Conservation (phyloP, 1,140 invertebrate species). For the Olivierus martensii region DNA sequence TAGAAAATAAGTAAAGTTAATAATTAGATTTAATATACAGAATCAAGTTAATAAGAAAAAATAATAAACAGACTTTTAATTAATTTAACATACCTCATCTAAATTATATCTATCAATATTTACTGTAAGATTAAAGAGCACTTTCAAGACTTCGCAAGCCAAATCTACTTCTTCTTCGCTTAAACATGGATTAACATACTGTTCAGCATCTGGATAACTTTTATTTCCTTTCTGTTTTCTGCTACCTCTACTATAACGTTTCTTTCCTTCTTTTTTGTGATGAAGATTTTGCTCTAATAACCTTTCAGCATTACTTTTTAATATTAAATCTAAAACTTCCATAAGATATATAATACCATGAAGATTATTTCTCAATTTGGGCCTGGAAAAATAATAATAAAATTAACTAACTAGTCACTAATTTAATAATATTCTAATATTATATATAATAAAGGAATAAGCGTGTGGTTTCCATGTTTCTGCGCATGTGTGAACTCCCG, state of each 20-base stretch:
- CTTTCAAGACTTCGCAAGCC: conserved; percentile 70
- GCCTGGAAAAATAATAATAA: conserved; percentile 35
- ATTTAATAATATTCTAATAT: neutral
- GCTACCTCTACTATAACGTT: conserved; percentile 10
- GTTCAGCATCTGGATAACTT: neutral
- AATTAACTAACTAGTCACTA: neutral
- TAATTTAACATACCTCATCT: conserved; percentile 28
- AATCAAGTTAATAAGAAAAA: no score
- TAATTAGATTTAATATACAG: no score
- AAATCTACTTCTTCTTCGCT: conserved; percentile 51
- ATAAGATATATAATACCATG: conserved; percentile 67
- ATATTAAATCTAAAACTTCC: conserved; percentile 58
- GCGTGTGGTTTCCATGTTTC: no score
- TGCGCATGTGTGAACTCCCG: no score
- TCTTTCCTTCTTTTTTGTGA: conserved; percentile 8
- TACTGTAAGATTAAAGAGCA: conserved; percentile 73
- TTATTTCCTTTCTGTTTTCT: neutral
- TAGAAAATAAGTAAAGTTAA: no score
- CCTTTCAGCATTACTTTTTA: conserved; percentile 33
- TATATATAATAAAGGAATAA: no score
- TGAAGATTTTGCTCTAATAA: conserved; percentile 10
- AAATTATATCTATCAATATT: conserved; percentile 30
- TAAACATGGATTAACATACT: conserved; percentile 16
- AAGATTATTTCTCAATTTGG: conserved; percentile 54
- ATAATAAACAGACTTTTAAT: neutral